Conservation (phyloP, 2,888 invertebrate genomes). For the Marasmarcha lunaedactyla region DNA sequence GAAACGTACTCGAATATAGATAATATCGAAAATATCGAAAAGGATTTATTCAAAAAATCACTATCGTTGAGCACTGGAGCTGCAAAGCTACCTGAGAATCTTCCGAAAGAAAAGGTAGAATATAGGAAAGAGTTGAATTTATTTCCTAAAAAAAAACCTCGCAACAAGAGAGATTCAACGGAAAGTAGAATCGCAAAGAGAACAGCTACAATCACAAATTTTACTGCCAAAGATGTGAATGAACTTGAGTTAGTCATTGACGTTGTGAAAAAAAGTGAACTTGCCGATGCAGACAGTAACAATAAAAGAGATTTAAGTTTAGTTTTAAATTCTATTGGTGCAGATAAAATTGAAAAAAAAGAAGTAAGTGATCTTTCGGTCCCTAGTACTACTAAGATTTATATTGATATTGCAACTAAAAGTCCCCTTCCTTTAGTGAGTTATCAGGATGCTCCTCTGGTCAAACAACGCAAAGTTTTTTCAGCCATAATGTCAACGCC, state of each 20-base stretch:
- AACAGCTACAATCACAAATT: conserved; percentile 8
- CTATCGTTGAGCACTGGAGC: not conserved
- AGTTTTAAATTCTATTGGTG: not conserved
- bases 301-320: not conserved
- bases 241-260: conserved; percentile 44
- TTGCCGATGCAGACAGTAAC: not conserved
- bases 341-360: conserved; percentile 19
- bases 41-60: not conserved
- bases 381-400: conserved; percentile 40
- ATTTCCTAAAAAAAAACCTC: too few relatives aligned
- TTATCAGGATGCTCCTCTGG: conserved; percentile 26
- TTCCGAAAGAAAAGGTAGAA: too few relatives aligned
- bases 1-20: not conserved
- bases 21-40: not conserved
- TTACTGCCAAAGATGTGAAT: conserved; percentile 41
- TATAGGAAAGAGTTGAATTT: too few relatives aligned
- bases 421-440: conserved; percentile 22
- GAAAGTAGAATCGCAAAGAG: not conserved
- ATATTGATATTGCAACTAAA: conserved; percentile 38
- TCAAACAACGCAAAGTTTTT: conserved; percentile 36
- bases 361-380: conserved; percentile 1
- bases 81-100: too few relatives aligned
- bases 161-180: too few relatives aligned
- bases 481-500: conserved; percentile 40
- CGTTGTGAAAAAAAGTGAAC: conserved; percentile 25